Evolutionary conservation across 2,888 invertebrate genomes (phyloP).

Genomic region (Bombylius major): DNA sequence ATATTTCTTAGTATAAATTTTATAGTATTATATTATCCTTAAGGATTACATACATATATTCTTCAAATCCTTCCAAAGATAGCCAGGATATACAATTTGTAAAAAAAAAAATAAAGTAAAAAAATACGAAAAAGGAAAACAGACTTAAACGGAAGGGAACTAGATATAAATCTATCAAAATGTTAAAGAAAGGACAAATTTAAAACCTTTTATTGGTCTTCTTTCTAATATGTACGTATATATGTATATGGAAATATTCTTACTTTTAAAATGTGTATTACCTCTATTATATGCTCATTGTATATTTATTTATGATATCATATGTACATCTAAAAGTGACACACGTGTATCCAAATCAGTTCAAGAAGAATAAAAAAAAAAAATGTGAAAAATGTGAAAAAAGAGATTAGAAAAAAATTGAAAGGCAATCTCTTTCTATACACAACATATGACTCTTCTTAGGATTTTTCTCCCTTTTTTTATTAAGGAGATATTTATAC

Average conservation of each 20-base stretch:
- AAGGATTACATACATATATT: conserved; percentile 5
- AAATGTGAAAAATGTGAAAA: neutral
- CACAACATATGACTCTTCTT: too few species aligned
- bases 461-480: too few species aligned
- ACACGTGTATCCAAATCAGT: too few species aligned
- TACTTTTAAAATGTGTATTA: too few species aligned
- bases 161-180: conserved; percentile 10
- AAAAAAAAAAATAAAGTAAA: neutral
- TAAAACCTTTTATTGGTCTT: conserved; percentile 15
- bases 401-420: neutral
- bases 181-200: conserved; percentile 6
- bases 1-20: conserved; percentile 1
- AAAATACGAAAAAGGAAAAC: neutral
- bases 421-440: too few species aligned
- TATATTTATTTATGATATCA: too few species aligned
- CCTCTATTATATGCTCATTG: too few species aligned
- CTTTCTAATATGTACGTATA: neutral
- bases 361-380: too few species aligned
- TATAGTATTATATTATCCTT: conserved; percentile 6
- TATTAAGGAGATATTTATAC: too few species aligned
- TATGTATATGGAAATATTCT: neutral
- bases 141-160: conserved; percentile 3
- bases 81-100: neutral
- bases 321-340: too few species aligned
- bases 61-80: conserved; percentile 3